Base-by-base conservation (phyloP, 2,113 vertebrate species). In the Eleginops maclovinus region DNA sequence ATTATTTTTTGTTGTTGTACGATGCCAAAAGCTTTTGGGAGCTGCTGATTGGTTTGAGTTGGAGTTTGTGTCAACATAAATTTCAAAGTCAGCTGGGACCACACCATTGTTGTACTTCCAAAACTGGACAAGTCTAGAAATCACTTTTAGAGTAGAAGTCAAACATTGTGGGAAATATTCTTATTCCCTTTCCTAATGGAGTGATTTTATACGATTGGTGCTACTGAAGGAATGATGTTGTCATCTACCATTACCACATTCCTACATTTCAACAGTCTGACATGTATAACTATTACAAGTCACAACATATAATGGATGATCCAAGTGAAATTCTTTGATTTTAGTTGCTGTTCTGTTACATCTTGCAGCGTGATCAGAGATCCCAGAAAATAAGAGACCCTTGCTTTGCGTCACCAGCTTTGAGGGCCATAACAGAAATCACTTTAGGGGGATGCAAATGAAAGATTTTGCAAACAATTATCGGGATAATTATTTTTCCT, bases 21-120 rank as follows among this genome's bases (percentile, higher is more conserved):
- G 73, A 59, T 68, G 70, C 69, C 75, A 83, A 46, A 43, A 69
- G 50, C 40, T 74, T 75, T 64, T 81, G 47, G 75, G 40, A 77
- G 66, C 72, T 65, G 26, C 28, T 55, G 24, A 28, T 46, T 72
- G 70, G 60, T 81, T 78, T 82, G 75, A 58, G 46, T 59, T 53
- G 69, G 58, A 54, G 53, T 66, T 77, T 83, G 49, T 44, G 58
- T 79, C 55, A 67, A 54, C 47, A 65, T 15, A 84, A 74, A 67
- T 26, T 69, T 51, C 44, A 67, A 22, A 66, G 16, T 74, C 59
- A 24, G 40, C 36, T 61, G 19, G 12, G n/a, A 22, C 51, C 60
- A 49, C 53, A 66, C 41, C 24, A 16, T 51, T 40, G 28, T 63
- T 72, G 26, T 26, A 5, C 36, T 65, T 49, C 41, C 13, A 50